Conservation (phyloP, 2,888 invertebrate genomes). For the Acanthacorydalis orientalis region DNA sequence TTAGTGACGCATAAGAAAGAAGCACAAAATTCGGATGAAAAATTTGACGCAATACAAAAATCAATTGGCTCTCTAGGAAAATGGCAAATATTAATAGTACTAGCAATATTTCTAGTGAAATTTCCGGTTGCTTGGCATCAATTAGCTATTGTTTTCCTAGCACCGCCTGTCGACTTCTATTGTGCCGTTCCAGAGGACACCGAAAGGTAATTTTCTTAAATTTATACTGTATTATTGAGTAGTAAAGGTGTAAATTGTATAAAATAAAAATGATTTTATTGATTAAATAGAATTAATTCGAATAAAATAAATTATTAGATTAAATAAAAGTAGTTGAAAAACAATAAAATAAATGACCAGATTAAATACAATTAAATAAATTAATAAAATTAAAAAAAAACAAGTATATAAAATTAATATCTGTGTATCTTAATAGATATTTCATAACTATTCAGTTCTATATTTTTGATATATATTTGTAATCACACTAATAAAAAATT, state of each 20-base stretch:
- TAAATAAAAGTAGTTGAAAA: no score
- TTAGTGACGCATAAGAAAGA: no score
- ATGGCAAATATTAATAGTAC: conserved; percentile 58
- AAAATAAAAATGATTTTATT: no score
- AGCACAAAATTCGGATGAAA: conserved; percentile 2
- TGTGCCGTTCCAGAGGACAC: conserved; percentile 17
- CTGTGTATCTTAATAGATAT: no score
- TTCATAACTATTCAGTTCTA: no score
- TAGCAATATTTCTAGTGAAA: conserved; percentile 51
- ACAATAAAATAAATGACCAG: no score
- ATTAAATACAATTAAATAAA: no score
- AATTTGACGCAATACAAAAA: conserved; percentile 45
- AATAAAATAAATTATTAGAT: no score
- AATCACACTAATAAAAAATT: background rate
- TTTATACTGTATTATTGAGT: background rate
- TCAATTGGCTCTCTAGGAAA: conserved; percentile 54
- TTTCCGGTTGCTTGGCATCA: conserved; percentile 72
- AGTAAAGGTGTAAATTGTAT: no score
- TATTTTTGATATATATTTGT: background rate
- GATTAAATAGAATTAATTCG: no score
- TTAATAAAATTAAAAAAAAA: no score
- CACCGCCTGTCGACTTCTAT: conserved; percentile 35
- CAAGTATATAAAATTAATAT: no score
- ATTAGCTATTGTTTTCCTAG: conserved; percentile 59
- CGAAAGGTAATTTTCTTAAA: conserved; percentile 20